These are phyloP conservation scores for Tenthredo notha DNA, from an alignment of 2,888 invertebrate genomes.

Conservation along the genomic window DNA sequence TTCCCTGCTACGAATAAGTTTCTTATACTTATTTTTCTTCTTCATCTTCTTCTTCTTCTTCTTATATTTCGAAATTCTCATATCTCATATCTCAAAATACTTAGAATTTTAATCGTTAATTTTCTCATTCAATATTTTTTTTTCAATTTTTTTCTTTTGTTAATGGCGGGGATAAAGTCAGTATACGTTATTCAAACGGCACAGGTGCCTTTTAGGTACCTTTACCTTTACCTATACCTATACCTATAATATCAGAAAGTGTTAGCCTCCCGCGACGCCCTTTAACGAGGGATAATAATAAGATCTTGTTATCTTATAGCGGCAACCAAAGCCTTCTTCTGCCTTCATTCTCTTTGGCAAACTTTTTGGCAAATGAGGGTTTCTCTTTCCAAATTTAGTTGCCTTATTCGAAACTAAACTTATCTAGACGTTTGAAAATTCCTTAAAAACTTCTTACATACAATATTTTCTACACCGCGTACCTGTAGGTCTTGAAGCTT, in stretches of 20 bases:
- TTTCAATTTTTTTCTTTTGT: no score
- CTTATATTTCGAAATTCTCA: not conserved
- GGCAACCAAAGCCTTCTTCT: conserved; percentile 16
- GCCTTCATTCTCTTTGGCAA: conserved; percentile 39
- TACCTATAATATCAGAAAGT: conserved; percentile 27
- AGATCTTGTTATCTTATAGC: conserved; percentile 51
- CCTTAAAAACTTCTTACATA: not conserved
- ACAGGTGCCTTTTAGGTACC: not conserved
- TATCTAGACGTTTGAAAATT: not conserved
- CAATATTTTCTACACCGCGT: not conserved
- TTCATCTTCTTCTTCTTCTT: not conserved
- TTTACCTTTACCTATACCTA: not conserved
- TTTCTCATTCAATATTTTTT: not conserved
- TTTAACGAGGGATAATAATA: conserved; percentile 50
- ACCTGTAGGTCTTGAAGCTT: not conserved
- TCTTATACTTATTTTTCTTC: not conserved
- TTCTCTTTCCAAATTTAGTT: conserved; percentile 20
- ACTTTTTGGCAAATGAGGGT: conserved; percentile 13
- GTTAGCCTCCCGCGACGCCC: conserved; percentile 44
- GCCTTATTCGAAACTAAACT: not conserved
- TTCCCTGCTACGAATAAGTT: not conserved
- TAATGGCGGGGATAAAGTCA: not conserved
- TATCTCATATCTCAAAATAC: no score
- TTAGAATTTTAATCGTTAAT: no score
- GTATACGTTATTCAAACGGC: conserved; percentile 23